Evolutionary conservation across 2,888 invertebrate genomes (phyloP).

Genomic region (Ceramica pisi): DNA sequence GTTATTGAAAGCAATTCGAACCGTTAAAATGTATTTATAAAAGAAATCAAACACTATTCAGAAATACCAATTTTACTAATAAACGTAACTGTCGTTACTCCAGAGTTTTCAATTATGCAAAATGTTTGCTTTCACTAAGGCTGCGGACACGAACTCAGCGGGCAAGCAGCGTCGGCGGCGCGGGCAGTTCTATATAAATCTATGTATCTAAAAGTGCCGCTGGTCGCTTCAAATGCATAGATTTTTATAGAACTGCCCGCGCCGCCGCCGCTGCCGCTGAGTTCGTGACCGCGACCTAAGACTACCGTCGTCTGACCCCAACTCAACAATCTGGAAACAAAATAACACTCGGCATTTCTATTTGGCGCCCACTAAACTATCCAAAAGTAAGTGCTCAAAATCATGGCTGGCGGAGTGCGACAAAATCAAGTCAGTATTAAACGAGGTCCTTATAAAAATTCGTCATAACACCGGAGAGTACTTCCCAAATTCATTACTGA

Average conservation of each 20-base stretch:
- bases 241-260: no score
- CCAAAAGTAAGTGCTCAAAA: slow-evolving; percentile 55
- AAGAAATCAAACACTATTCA: not conserved
- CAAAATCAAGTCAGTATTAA: slow-evolving; percentile 59
- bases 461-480: slow-evolving; percentile 54
- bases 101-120: slow-evolving; percentile 17
- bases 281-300: no score
- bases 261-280: no score
- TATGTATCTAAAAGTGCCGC: no score
- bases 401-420: slow-evolving; percentile 28
- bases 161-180: no score
- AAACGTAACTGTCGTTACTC: not conserved
- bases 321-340: slow-evolving; percentile 20
- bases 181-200: no score
- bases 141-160: no score
- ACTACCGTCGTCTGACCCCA: slow-evolving; percentile 9
- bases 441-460: slow-evolving; percentile 58
- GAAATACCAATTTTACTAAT: not conserved
- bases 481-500: slow-evolving; percentile 67
- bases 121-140: slow-evolving; percentile 6
- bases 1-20: not conserved
- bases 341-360: slow-evolving; percentile 36
- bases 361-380: slow-evolving; percentile 49
- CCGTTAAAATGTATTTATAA: not conserved
- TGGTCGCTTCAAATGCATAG: no score